phyloP scores from a whole-genome alignment of 2,888 invertebrate genomes.

The Spodoptera exigua region DNA sequence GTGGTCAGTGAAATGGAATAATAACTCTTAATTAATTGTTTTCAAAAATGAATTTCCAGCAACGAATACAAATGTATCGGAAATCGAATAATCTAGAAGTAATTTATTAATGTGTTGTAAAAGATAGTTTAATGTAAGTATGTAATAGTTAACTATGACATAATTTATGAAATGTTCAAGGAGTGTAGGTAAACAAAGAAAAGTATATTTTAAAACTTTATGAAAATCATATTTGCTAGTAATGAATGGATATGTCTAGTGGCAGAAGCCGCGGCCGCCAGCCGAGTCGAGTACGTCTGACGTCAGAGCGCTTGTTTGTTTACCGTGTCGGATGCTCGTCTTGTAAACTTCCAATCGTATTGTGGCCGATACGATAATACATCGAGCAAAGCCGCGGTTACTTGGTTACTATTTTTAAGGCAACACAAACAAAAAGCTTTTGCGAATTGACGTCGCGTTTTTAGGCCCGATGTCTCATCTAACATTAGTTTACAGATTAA shows the following conservation, averaged over 20 bases:
- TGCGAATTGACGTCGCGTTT: slow-evolving; percentile 1
- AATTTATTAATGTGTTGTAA: no score
- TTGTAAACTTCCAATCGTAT: slow-evolving; percentile 83
- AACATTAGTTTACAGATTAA: slow-evolving; percentile 7
- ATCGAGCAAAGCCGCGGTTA: slow-evolving; percentile 43
- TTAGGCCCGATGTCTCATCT: neutral
- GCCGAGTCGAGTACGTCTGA: slow-evolving; percentile 67
- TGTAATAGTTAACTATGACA: neutral
- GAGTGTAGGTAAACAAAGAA: neutral
- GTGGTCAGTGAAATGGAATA: slow-evolving; percentile 15
- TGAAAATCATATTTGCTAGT: slow-evolving; percentile 32
- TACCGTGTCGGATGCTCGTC: slow-evolving; percentile 78
- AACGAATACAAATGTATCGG: neutral
- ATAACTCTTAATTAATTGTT: slow-evolving; percentile 25
- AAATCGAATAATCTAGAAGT: slow-evolving; percentile 14
- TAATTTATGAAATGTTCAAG: neutral
- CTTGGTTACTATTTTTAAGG: slow-evolving; percentile 44
- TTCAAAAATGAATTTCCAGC: slow-evolving; percentile 14
- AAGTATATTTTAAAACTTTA: slow-evolving; percentile 9
- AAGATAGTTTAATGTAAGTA: no score
- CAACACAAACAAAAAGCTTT: slow-evolving; percentile 41
- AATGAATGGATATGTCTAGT: slow-evolving; percentile 45
- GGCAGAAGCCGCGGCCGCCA: slow-evolving; percentile 37
- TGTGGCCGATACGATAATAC: slow-evolving; percentile 72
- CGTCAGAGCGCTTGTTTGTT: slow-evolving; percentile 81